Conservation (phyloP, 37 sponge, comb jelly and placozoan genomes). For the Halichondria panicea region DNA sequence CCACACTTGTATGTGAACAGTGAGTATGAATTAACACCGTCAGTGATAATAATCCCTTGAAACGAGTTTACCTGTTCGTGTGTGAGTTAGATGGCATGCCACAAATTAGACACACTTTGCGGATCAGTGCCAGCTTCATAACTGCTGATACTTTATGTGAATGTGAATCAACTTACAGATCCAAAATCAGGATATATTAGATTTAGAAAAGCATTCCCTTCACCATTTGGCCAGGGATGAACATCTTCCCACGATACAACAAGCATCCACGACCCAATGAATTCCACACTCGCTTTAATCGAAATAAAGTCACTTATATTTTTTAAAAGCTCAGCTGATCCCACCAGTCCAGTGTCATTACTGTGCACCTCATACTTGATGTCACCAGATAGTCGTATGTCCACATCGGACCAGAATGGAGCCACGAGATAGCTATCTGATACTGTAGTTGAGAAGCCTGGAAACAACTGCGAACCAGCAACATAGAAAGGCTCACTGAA, state of each 20-base stretch:
- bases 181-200: neutral
- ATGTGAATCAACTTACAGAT: too few relatives aligned
- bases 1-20: conserved; percentile 79
- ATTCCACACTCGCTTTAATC: neutral
- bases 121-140: neutral
- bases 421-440: conserved; percentile 28
- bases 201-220: neutral
- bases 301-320: conserved; percentile 28
- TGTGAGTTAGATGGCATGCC: neutral
- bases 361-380: conserved; percentile 45
- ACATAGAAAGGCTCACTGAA: conserved; percentile 32
- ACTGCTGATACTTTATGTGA: neutral
- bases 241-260: conserved; percentile 44
- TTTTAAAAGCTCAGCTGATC: conserved; percentile 1
- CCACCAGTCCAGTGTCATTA: neutral
- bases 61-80: conserved; percentile 45
- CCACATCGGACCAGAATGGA: conserved; percentile 68
- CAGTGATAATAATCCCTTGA: conserved; percentile 71
- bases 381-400: conserved; percentile 33
- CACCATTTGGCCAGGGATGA: conserved; percentile 71
- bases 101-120: neutral
- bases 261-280: conserved; percentile 53
- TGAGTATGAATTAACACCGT: conserved; percentile 45
- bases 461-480: neutral
- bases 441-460: neutral